phyloP scores from a whole-genome alignment of 1,140 invertebrate genomes.

The Drosophila bocki region DNA sequence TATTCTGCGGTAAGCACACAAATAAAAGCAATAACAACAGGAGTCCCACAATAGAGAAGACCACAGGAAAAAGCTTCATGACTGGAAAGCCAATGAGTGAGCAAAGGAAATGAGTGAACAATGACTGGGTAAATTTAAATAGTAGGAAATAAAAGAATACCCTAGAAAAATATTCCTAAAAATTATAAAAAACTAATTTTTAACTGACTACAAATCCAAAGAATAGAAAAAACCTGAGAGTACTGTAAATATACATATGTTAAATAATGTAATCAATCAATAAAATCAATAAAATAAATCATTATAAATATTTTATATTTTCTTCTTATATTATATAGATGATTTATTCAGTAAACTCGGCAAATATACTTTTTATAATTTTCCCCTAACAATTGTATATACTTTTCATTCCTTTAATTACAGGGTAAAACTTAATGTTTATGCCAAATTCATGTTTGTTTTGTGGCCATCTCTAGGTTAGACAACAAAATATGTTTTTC shows the following conservation, averaged over 20 bases:
- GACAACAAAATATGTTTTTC: constrained; percentile 42
- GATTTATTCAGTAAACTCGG: no score
- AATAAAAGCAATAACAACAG: constrained; percentile 20
- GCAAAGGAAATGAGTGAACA: neutral
- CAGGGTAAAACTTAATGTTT: constrained; percentile 34
- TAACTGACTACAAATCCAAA: neutral
- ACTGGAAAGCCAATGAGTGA: constrained; percentile 39
- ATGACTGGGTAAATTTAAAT: neutral
- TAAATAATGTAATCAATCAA: no score
- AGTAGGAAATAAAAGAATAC: neutral
- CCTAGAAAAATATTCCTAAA: neutral
- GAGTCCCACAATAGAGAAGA: constrained; percentile 16
- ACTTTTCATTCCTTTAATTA: neutral
- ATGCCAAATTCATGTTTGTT: constrained; percentile 62
- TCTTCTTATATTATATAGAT: neutral
- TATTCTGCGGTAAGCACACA: constrained; percentile 29
- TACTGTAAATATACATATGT: no score
- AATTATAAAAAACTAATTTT: neutral
- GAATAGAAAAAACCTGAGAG: no score
- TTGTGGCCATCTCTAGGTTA: constrained; percentile 55
- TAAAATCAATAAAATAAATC: no score
- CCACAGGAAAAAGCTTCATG: constrained; percentile 35
- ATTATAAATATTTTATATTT: neutral
- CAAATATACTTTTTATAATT: neutral
- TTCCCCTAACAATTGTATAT: neutral